Evolutionary conservation across 1,140 invertebrate genomes (phyloP), one percentile per base, ranked within the genome.

Genomic region (Aphaenogaster rudis): DNA sequence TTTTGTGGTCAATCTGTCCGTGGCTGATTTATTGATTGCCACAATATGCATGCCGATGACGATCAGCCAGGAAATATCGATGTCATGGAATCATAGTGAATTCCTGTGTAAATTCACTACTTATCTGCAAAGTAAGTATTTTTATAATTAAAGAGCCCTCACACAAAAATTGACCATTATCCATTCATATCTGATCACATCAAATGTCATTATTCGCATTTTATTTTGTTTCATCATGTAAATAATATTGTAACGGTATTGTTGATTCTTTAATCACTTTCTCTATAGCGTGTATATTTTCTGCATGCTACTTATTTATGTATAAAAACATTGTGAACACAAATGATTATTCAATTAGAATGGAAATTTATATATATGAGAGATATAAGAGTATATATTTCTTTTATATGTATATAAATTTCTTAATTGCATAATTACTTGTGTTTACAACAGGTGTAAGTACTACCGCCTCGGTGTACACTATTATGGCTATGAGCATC

Each of bases 1-100:
- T 89, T 98, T 99, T 95, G 97, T 99, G 85, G 97, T 99, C 63
- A 99, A 98, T 93, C 95, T 99, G 67, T 98, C 98, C 0, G 96
- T 98, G 13, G 98, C 98, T 1, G 98, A 99, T 95, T 96, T 99
- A 5, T 95, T 99, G 61, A 98, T 99, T 69, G 97, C 97, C 0
- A 92, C 97, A 28, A 96, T 98, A 86, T 98, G 98, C 91, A 98
- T 98, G 97, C 98, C 98, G 0, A 96, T 97, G 89, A 97, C 97
- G 79, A 96, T 97, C 3, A 96, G 96, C 33, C 96, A 96, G 89
- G 96, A 97, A 0, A 96, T 97, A n/a, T 96, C 97, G 4, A 94
- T 96, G 15, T 94, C 97, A 4, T 98, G 97, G 97, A 95, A 96
- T 87, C 97, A 97, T 88, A 97, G 97, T 0, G 96, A 97, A 90